Evolutionary conservation across 2,113 vertebrate genomes (phyloP).

Genomic region (Uria lomvia): DNA sequence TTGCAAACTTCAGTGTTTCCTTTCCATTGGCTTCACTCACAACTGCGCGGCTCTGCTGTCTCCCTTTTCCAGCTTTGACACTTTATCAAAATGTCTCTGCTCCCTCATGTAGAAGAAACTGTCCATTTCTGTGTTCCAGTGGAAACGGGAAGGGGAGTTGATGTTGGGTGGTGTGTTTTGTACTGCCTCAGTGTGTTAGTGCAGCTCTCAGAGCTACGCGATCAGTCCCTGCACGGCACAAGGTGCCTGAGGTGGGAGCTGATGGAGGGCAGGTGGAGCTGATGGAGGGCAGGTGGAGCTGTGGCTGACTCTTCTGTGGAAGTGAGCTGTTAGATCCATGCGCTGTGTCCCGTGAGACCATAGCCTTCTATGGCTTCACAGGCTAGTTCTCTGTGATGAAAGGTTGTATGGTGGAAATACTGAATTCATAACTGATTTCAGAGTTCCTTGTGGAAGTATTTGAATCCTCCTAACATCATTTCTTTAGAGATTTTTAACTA

Average conservation of each 20-base stretch:
- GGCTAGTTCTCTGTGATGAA: neutral
- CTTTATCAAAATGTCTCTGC: neutral
- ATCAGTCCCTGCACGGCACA: neutral
- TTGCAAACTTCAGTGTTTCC: neutral
- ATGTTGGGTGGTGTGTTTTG: neutral
- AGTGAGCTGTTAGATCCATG: neutral
- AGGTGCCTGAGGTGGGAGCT: neutral
- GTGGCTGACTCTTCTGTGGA: neutral
- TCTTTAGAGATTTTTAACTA: neutral
- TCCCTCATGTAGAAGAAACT: neutral
- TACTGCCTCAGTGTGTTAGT: neutral
- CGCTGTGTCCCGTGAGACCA: neutral
- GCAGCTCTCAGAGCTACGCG: accelerated
- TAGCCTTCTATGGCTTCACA: neutral
- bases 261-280: neutral
- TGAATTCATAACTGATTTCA: neutral
- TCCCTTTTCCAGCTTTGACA: neutral
- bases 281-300: neutral
- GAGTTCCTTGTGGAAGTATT: neutral
- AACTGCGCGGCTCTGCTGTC: neutral
- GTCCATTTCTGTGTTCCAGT: neutral
- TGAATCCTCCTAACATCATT: neutral
- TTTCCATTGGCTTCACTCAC: neutral
- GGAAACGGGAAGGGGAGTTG: neutral
- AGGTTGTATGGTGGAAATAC: neutral